Evolutionary conservation across 2,797 vertebrate genomes (phyloP), one percentile per base, ranked within the genome.

Genomic region (Paramormyrops hopkinsi): DNA sequence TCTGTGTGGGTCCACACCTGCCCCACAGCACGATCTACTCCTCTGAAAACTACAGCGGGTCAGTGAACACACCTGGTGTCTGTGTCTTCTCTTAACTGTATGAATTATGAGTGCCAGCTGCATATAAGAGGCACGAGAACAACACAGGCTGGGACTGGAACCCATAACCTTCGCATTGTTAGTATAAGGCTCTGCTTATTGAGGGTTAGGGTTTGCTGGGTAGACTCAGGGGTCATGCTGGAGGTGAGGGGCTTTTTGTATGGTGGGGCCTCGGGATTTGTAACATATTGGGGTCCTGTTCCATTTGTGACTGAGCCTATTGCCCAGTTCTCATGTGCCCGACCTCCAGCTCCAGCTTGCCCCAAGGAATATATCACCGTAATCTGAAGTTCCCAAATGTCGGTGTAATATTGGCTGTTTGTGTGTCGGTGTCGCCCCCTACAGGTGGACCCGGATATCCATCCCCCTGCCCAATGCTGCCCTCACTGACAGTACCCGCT

Each of bases 31-130:
- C 98, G 1, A 87, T 98, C 94, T 99, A 99, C 76, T 96, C 98
- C 91, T 99, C 98, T 0, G 98, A 99, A 91, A 99, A 99, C 96
- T 99, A 99, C 95, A 99, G 97, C 91, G 98, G 98, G 98, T 99
- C 92, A 95, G 88, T 89, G 51, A 33, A 3, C 14, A 17, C 48
- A 54, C 53, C 4, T 19, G 53, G 29, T 37, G 29, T 14, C 25
- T 33, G 25, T 41, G 69, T 37, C 3, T 33, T 33, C 33, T 33
- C 33, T 33, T 33, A 2, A 4, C n/a, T n/a, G n/a, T n/a, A n/a
- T n/a, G n/a, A n/a, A n/a, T n/a, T n/a, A n/a, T n/a, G n/a, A n/a
- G n/a, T n/a, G n/a, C n/a, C n/a, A n/a, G 65, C 14, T 41, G 33
- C 33, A 41, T 37, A 76, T 76, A 41, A 41, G 33, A 41, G 69